Evolutionary conservation across 1,140 invertebrate genomes (phyloP).

Genomic region (Euglossa dilemma): DNA sequence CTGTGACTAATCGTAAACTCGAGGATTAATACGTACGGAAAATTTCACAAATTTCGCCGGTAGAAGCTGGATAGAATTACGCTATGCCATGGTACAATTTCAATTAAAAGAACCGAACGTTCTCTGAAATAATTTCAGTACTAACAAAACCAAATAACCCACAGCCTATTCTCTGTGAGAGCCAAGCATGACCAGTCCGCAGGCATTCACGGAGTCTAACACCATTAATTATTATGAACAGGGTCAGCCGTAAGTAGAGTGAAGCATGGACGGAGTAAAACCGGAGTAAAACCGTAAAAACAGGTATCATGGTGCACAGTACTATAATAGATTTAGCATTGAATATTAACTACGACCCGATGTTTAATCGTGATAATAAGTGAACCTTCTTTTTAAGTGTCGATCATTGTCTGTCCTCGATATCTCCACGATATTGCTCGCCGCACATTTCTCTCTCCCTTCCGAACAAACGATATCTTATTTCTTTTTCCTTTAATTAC

Average conservation of each 20-base stretch:
- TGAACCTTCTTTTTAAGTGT: slow-evolving; percentile 34
- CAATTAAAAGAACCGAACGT: not conserved
- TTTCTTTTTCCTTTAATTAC: not conserved
- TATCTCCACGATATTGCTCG: slow-evolving; percentile 15
- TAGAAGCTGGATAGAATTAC: not conserved
- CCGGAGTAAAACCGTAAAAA: slow-evolving; percentile 41
- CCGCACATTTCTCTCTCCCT: slow-evolving; percentile 13
- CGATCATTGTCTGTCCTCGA: slow-evolving; percentile 41
- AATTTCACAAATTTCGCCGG: too few species aligned
- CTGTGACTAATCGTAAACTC: too few species aligned
- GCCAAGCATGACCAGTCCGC: slow-evolving; percentile 50
- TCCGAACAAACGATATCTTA: not conserved
- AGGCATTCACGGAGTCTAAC: slow-evolving; percentile 55
- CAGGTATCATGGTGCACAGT: slow-evolving; percentile 11
- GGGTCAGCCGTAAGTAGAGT: slow-evolving; percentile 69
- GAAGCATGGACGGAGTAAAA: slow-evolving; percentile 53
- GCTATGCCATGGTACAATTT: not conserved
- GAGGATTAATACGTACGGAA: too few species aligned
- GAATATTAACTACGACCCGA: not conserved
- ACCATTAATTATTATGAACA: slow-evolving; percentile 68
- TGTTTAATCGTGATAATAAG: not conserved
- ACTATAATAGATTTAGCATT: not conserved
- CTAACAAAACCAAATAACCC: slow-evolving; percentile 7
- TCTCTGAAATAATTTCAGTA: not conserved
- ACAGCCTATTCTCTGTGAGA: slow-evolving; percentile 23